Evolutionary conservation across 2,888 invertebrate species (phyloP).

Genomic region (Cinara cedri): DNA sequence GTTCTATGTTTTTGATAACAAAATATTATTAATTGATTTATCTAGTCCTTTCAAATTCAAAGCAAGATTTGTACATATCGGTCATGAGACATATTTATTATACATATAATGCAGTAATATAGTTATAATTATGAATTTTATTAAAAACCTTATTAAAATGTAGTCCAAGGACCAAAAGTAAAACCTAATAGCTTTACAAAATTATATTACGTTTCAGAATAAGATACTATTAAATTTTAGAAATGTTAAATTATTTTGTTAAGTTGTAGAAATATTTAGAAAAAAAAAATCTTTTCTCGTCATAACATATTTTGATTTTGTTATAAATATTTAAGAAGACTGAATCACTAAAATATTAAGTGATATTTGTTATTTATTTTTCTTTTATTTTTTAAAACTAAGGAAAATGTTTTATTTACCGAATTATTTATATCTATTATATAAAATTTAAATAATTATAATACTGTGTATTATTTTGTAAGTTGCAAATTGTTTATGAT

Average conservation of each 20-base stretch:
- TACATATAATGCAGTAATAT: not conserved
- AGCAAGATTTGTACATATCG: not conserved
- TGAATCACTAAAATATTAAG: slow-evolving; percentile 49
- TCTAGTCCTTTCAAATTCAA: slow-evolving; percentile 29
- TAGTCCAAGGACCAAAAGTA: slow-evolving; percentile 17
- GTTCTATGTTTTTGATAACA: not conserved
- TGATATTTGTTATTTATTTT: slow-evolving; percentile 53
- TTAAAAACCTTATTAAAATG: slow-evolving; percentile 8
- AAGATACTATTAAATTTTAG: slow-evolving; percentile 5
- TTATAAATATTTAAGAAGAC: slow-evolving; percentile 52
- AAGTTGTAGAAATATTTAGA: not conserved
- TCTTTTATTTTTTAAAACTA: slow-evolving; percentile 26
- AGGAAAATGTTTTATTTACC: slow-evolving; percentile 55
- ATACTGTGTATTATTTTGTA: slow-evolving; percentile 29
- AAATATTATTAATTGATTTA: not conserved
- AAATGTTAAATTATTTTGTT: slow-evolving; percentile 24
- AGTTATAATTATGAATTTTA: not conserved
- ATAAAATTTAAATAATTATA: slow-evolving; percentile 16
- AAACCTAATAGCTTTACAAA: not conserved
- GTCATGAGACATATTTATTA: not conserved
- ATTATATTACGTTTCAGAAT: slow-evolving; percentile 10
- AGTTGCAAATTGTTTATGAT: slow-evolving; percentile 42
- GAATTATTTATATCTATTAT: slow-evolving; percentile 52
- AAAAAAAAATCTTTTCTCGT: slow-evolving; percentile 12
- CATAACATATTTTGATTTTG: slow-evolving; percentile 28